A percentile compares a stretch with the other conserved stretches of the same genome.
Conservation (phyloP, 2,113 vertebrate genomes). For the Pycnonotus jocosus region DNA sequence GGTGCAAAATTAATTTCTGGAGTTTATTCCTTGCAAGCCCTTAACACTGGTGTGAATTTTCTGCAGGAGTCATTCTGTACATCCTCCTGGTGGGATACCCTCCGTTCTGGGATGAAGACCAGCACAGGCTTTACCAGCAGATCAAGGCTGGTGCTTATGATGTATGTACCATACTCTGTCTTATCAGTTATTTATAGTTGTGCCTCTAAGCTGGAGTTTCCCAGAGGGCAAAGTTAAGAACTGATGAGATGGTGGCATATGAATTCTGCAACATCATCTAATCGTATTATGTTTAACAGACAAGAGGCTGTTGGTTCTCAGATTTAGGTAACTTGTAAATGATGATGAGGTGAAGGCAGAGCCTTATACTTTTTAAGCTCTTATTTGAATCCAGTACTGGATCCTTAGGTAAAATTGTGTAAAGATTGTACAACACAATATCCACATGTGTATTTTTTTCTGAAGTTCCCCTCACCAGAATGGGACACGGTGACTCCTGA, state of each 20-base stretch:
- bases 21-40: not conserved
- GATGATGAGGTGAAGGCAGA: not conserved
- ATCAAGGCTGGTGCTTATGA: conserved; percentile 97
- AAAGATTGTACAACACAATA: not conserved
- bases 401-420: not conserved
- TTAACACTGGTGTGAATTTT: conserved; percentile 1
- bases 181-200: not conserved
- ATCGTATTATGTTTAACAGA: not conserved
- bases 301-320: not conserved
- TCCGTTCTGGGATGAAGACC: conserved; percentile 98
- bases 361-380: not conserved
- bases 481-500: conserved; percentile 98
- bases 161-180: conserved; percentile 65
- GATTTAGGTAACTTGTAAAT: not conserved
- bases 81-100: conserved; percentile 97
- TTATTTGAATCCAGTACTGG: not conserved
- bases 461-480: conserved; percentile 94
- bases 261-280: not conserved
- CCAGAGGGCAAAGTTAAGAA: not conserved
- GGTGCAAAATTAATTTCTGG: not conserved
- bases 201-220: not conserved
- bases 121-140: conserved; percentile 96
- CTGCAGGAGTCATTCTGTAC: conserved; percentile 93
- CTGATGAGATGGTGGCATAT: not conserved
- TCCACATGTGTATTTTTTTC: not conserved